Percentiles rank a stretch among this genome's conserved stretches.
phyloP scores from a whole-genome alignment of 2,888 invertebrate genomes.

The Rhamphomyia laevipes region DNA sequence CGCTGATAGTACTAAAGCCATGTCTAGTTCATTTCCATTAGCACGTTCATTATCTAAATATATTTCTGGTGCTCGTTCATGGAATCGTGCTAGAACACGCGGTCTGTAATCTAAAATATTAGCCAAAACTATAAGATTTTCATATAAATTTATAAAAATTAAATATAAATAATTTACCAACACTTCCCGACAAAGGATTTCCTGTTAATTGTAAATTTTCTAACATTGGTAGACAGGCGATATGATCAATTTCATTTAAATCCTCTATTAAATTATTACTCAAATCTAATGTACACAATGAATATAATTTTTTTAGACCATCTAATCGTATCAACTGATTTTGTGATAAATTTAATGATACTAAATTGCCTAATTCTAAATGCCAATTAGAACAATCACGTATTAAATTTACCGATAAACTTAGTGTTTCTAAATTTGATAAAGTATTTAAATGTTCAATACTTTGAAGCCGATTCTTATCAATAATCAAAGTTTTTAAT shows the following conservation, averaged over 20 bases:
- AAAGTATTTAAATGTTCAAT: constrained; percentile 68
- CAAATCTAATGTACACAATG: constrained; percentile 73
- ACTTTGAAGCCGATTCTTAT: constrained; percentile 64
- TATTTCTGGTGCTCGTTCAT: constrained; percentile 68
- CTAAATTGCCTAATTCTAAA: constrained; percentile 76
- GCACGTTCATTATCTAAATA: constrained; percentile 80
- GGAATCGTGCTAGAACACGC: constrained; percentile 79
- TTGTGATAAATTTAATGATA: constrained; percentile 72
- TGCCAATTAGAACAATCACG: constrained; percentile 63
- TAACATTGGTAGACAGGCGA: constrained; percentile 73
- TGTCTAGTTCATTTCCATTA: constrained; percentile 80
- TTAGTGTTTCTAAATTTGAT: constrained; percentile 62
- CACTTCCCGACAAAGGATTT: constrained; percentile 67
- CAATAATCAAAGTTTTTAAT: constrained; percentile 57
- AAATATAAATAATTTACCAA: constrained; percentile 24
- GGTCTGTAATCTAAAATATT: constrained; percentile 72
- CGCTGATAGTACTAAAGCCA: constrained; percentile 81
- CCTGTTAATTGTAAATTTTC: constrained; percentile 79
- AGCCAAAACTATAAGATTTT: not conserved
- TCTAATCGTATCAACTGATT: constrained; percentile 63
- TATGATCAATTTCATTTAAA: constrained; percentile 66
- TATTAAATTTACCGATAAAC: constrained; percentile 70
- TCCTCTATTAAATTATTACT: constrained; percentile 74
- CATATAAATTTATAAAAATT: not conserved
- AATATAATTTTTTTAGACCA: constrained; percentile 73